These are phyloP conservation scores for Ernsta delagoae DNA, from an alignment of 2,888 invertebrate genomes.

Conservation along the genomic window DNA sequence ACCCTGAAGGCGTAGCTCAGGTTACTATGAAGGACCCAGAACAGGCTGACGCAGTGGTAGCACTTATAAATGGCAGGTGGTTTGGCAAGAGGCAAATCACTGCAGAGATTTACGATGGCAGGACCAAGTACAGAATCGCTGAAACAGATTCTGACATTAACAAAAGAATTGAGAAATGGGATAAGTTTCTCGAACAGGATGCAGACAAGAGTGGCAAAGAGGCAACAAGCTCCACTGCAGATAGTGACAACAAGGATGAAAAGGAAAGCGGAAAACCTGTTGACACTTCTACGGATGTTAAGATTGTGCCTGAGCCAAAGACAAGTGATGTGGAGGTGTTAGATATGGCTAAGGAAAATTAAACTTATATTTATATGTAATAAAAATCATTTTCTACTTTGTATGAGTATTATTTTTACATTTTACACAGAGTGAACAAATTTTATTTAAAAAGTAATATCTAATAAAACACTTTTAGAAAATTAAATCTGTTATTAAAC, in stretches of 20 bases:
- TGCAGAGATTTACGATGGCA: conserved; percentile 98
- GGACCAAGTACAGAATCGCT: conserved; percentile 94
- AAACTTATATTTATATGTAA: background rate
- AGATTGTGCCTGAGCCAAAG: background rate
- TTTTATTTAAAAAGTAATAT: no score
- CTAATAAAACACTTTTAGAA: no score
- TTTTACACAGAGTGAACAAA: no score
- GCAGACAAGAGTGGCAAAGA: conserved; percentile 48
- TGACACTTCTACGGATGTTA: background rate
- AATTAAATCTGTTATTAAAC: no score
- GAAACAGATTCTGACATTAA: conserved; percentile 96
- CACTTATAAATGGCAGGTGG: conserved; percentile 94
- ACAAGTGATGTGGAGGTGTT: background rate
- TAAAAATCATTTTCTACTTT: conserved; percentile 3
- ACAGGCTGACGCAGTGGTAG: conserved; percentile 95
- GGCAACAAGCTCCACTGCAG: conserved; percentile 5
- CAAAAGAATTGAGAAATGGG: conserved; percentile 94
- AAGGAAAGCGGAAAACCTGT: conserved; percentile 6
- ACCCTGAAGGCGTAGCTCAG: conserved; percentile 97
- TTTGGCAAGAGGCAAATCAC: conserved; percentile 94
- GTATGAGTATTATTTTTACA: background rate
- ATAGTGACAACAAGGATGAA: conserved; percentile 29
- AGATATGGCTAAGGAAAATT: conserved; percentile 1
- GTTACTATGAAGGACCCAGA: conserved; percentile 95
- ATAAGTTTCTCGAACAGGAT: conserved; percentile 89